Evolutionary conservation across 2,888 invertebrate species (phyloP), one percentile per base, ranked within the genome.

Genomic region (Stenotaenia linearis): DNA sequence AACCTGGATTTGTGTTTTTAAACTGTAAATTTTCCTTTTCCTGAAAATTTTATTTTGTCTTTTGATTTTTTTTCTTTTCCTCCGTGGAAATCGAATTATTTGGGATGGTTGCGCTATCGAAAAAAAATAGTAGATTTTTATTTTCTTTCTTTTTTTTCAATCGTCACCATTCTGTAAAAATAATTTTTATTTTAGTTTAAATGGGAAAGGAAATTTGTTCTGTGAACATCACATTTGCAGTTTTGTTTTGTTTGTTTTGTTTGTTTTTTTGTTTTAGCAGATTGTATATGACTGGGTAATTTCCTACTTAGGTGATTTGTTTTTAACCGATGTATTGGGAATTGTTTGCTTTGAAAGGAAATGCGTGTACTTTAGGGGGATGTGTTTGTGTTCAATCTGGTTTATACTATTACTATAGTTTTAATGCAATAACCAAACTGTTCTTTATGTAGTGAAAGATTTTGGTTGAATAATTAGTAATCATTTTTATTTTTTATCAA

Each of bases 251-350:
- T 69, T 69, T 50, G 1, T 45, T 45, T 45, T 18, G n/a, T 50
- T 69, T 69, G 23, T 10, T 25, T 69, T 69, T 69, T 5, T 28
- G 10, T 69, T 28, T 69, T 69, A 69, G 69, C 69, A 69, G 69
- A 69, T 69, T 69, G 69, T 69, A 69, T 69, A 69, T 69, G 69
- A 69, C 69, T 69, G 69, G 69, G 69, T 69, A 69, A 69, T 69
- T 69, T 69, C 69, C 69, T 69, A 69, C 69, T 69, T 69, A 69
- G 69, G 69, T 69, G 69, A 69, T 28, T 69, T 69, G 23, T 28
- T 69, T 69, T 69, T 69, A 50, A 28, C 69, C 28, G 69, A 28
- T 69, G 69, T 69, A 69, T 69, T 69, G 69, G 69, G 69, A 69
- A 69, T 69, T 69, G 69, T 69, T 69, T 69, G 69, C 69, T 69